Conservation (phyloP, 2,888 invertebrate genomes). For the Cerastis leucographa region DNA sequence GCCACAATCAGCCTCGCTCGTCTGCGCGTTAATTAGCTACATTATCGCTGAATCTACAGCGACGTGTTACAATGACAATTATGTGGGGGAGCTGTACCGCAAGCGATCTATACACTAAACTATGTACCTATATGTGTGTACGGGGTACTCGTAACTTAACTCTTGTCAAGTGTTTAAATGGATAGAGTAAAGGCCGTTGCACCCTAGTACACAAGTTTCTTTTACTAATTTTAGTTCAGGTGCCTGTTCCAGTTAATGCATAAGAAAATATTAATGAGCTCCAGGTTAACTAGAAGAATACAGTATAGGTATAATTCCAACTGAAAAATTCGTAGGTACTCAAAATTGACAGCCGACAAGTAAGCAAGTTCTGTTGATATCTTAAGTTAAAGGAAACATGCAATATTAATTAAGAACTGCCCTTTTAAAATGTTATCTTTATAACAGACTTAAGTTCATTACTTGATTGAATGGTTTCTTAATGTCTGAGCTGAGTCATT, state of each 20-base stretch:
- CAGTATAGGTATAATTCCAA: background rate
- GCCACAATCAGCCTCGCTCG: constrained; percentile 80
- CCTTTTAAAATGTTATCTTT: constrained; percentile 49
- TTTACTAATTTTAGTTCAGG: background rate
- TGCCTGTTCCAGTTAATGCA: background rate
- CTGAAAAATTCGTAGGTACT: constrained; percentile 24
- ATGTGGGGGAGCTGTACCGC: constrained; percentile 67
- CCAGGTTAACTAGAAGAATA: background rate
- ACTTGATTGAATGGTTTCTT: constrained; percentile 54
- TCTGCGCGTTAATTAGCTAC: constrained; percentile 83
- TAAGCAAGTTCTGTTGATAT: constrained; percentile 1
- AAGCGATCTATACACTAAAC: constrained; percentile 54
- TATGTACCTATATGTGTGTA: constrained; percentile 39
- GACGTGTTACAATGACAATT: constrained; percentile 72
- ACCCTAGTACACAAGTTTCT: background rate
- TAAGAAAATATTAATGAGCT: background rate
- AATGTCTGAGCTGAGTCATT: constrained; percentile 53
- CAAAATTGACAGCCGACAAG: constrained; percentile 18
- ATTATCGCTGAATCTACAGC: constrained; percentile 83
- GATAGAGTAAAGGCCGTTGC: constrained; percentile 18
- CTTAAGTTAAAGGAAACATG: constrained; percentile 18
- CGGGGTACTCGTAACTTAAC: constrained; percentile 23
- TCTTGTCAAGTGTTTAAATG: constrained; percentile 43
- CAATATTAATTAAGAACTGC: constrained; percentile 53
- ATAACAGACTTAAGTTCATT: constrained; percentile 44